These are phyloP conservation scores for Ferdinandea cuprea DNA, from an alignment of 2,888 invertebrate species.

Conservation along the genomic window DNA sequence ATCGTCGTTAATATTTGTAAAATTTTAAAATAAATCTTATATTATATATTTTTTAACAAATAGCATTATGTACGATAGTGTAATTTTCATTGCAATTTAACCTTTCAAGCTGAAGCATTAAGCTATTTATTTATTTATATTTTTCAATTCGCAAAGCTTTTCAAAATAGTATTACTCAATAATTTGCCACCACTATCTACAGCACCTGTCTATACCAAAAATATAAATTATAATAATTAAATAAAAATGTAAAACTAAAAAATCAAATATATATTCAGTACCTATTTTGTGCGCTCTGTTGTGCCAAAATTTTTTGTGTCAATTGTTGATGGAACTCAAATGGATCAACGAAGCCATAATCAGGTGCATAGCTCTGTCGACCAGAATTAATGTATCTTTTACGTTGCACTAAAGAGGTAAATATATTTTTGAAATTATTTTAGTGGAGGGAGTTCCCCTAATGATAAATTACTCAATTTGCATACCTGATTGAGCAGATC, in stretches of 20 bases:
- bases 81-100: no score
- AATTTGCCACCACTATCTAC: slow-evolving; percentile 31
- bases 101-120: no score
- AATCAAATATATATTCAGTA: slow-evolving; percentile 59
- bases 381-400: slow-evolving; percentile 60
- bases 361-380: slow-evolving; percentile 75
- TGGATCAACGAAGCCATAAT: slow-evolving; percentile 80
- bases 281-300: slow-evolving; percentile 80
- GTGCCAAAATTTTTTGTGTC: slow-evolving; percentile 79
- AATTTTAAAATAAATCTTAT: no score
- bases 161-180: no score
- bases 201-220: slow-evolving; percentile 2
- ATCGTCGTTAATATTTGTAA: no score
- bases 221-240: slow-evolving; percentile 32
- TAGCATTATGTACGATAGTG: no score
- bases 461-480: background rate
- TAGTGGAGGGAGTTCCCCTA: background rate
- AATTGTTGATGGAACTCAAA: slow-evolving; percentile 80
- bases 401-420: slow-evolving; percentile 41
- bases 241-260: slow-evolving; percentile 17
- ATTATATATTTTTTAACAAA: no score
- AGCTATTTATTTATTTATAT: no score
- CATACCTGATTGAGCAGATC: slow-evolving; percentile 78
- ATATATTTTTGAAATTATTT: background rate
- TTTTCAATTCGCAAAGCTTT: no score